phyloP scores from a whole-genome alignment of 2,888 invertebrate species.

The Xestia sexstrigata region DNA sequence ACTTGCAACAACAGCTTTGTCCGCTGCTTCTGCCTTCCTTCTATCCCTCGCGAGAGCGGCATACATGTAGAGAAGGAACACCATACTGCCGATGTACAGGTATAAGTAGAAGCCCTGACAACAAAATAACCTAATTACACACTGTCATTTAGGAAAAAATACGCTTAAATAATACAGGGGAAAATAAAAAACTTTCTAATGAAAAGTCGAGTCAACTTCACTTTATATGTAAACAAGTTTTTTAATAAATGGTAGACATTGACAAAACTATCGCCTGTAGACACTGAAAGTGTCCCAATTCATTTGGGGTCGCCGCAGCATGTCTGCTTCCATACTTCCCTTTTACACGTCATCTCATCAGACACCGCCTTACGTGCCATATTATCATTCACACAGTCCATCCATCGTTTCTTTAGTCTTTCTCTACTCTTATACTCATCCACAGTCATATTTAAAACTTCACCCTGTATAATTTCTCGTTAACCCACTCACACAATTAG shows the following conservation, averaged over 20 bases:
- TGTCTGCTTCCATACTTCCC: too few relatives aligned
- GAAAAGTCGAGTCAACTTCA: background rate
- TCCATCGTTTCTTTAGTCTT: too few relatives aligned
- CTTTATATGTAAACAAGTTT: background rate
- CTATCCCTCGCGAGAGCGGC: slow-evolving; percentile 93
- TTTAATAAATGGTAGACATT: background rate
- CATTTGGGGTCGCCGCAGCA: too few relatives aligned
- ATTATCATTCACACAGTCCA: too few relatives aligned
- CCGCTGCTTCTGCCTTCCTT: slow-evolving; percentile 88
- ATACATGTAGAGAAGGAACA: slow-evolving; percentile 96
- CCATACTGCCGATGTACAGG: slow-evolving; percentile 96
- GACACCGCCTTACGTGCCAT: too few relatives aligned
- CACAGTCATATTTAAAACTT: too few relatives aligned
- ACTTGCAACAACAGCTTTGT: slow-evolving; percentile 87
- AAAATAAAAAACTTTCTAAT: too few relatives aligned
- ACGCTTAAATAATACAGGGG: background rate
- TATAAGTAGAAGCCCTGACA: slow-evolving; percentile 95
- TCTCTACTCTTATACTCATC: too few relatives aligned
- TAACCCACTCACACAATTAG: slow-evolving; percentile 6
- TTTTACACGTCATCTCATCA: too few relatives aligned
- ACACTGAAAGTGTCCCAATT: background rate
- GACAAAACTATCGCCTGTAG: background rate
- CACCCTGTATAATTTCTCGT: background rate
- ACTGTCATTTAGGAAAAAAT: background rate
- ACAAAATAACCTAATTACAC: slow-evolving; percentile 9